These are phyloP conservation scores for Momotus momota DNA, from an alignment of 2,797 vertebrate species.

Conservation along the genomic window DNA sequence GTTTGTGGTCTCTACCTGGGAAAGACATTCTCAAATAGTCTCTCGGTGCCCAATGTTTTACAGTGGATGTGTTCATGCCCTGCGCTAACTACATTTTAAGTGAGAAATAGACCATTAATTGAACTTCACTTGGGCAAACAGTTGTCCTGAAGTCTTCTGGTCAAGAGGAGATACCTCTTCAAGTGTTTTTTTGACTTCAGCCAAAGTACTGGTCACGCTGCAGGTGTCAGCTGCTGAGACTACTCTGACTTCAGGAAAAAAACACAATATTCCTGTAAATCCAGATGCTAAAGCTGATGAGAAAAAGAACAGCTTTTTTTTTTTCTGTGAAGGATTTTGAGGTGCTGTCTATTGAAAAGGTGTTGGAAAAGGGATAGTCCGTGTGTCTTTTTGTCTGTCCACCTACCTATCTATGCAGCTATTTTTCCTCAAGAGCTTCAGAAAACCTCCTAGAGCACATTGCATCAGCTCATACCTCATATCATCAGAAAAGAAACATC, in stretches of 20 bases:
- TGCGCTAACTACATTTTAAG: neutral
- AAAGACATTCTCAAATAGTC: neutral
- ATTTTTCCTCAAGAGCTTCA: neutral
- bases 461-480: neutral
- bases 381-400: neutral
- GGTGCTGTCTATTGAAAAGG: neutral
- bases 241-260: neutral
- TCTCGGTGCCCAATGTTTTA: neutral
- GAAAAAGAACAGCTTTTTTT: neutral
- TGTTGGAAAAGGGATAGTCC: neutral
- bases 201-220: fast-evolving
- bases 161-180: neutral
- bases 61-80: neutral
- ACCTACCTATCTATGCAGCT: neutral
- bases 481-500: neutral
- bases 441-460: neutral
- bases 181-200: neutral
- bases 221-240: neutral
- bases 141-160: neutral
- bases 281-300: neutral
- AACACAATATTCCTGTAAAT: neutral
- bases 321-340: neutral
- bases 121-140: neutral
- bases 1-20: neutral
- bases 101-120: neutral